Evolutionary conservation across 64 coral and sea anemone species (phyloP), one percentile per base, ranked within the genome.

Genomic region (Dendrophyllia cribrosa): DNA sequence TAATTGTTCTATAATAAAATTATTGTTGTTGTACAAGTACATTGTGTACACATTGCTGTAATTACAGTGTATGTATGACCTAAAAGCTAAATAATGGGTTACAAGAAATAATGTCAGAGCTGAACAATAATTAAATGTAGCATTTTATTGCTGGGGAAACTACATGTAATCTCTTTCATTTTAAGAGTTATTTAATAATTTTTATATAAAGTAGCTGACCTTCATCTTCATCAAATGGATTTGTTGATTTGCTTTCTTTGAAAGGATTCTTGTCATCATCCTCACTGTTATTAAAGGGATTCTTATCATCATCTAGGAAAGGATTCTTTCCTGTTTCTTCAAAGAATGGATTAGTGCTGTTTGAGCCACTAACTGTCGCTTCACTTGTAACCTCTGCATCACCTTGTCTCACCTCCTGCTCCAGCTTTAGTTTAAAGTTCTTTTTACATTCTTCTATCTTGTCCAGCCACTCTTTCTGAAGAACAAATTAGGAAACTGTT

Each of bases 371-470:
- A 46, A 25, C 51, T 43, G 13, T 44, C 9, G 15, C 68, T 63
- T 73, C 68, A 75, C 58, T 62, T 75, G 25, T 22, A n/a, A 83
- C 66, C n/a, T 60, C 70, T 19, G 34, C 26, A 1, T 86, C 77
- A 15, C 93, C 79, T 50, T 91, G 72, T 14, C 23, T 87, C 1
- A 97, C 83, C 56, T 97, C 95, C 77, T 97, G 95, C 24, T 97
- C 95, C 23, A 97, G 76, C 62, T 97, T 97, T 20, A 97, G 85
- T 86, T 97, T 97, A 44, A 97, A 97, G 74, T 94, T 97, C 58
- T 90, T 97, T 75, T 97, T 97, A 49, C 95, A 94, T 75, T 97
- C 95, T 82, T 97, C 95, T 62, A 97, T 94, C 61, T 90, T 85
- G 15, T 93, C 88, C 15, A 97, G 47, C 95, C 95, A 97, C 66